Evolutionary conservation across 1,140 invertebrate genomes (phyloP).

Genomic region (Sarcophaga peregrina): DNA sequence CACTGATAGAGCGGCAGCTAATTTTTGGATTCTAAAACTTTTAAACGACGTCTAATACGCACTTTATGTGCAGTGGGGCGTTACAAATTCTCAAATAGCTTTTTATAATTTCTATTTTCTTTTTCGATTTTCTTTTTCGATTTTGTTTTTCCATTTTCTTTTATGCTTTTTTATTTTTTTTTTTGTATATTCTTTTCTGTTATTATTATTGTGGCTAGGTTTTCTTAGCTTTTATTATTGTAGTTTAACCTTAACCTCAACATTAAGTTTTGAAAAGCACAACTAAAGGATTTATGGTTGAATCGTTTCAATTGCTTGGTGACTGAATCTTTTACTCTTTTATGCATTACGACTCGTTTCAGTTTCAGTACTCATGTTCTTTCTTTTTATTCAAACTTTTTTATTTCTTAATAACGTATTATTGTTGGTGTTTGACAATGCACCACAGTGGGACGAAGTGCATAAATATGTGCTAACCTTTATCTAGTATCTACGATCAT

Average conservation of each 20-base stretch:
- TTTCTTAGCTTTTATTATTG: background rate
- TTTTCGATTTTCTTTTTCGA: background rate
- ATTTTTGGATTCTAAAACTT: background rate
- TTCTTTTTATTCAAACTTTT: too few species aligned
- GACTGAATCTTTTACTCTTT: background rate
- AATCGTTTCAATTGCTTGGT: conserved; percentile 33
- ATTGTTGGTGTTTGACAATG: too few species aligned
- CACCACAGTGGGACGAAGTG: too few species aligned
- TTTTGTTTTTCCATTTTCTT: background rate
- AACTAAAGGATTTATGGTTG: conserved; percentile 36
- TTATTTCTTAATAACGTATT: too few species aligned
- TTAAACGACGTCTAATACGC: background rate
- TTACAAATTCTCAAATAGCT: conserved; percentile 29
- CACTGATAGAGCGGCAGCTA: background rate
- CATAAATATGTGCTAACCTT: too few species aligned
- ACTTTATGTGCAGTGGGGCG: conserved; percentile 30
- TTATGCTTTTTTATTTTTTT: too few species aligned
- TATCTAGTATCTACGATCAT: too few species aligned
- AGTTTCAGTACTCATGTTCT: too few species aligned
- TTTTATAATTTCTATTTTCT: background rate
- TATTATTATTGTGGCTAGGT: background rate
- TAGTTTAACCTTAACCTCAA: conserved; percentile 25
- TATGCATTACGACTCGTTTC: background rate
- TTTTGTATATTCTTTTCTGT: background rate
- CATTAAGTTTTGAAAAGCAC: conserved; percentile 7